Percentiles rank a stretch among this genome's conserved stretches.
phyloP scores from a whole-genome alignment of 1,140 invertebrate species.

The Euura lappo region DNA sequence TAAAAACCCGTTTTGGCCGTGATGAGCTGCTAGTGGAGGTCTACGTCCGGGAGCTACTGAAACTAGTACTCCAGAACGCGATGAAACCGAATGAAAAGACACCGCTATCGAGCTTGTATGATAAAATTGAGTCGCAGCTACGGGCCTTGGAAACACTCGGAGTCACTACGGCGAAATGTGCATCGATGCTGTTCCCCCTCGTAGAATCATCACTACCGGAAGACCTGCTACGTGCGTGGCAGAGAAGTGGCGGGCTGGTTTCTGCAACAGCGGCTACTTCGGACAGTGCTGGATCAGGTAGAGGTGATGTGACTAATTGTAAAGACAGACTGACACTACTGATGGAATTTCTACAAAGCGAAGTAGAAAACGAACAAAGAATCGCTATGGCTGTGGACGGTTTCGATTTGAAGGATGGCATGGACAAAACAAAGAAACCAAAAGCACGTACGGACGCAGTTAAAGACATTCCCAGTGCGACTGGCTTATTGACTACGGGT shows the following conservation, averaged over 20 bases:
- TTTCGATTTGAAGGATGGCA: conserved; percentile 20
- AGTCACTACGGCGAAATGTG: conserved; percentile 44
- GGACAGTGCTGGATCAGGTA: conserved; percentile 7
- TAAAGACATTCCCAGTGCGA: conserved; percentile 21
- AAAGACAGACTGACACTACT: conserved; percentile 29
- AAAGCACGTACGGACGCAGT: neutral
- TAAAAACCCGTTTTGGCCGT: conserved; percentile 33
- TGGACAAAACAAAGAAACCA: conserved; percentile 5
- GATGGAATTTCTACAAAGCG: conserved; percentile 30
- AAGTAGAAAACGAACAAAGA: conserved; percentile 40
- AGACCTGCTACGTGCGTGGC: conserved; percentile 42
- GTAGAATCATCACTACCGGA: conserved; percentile 46
- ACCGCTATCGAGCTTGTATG: conserved; percentile 31
- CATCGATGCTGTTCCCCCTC: conserved; percentile 45
- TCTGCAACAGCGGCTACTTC: too few relatives aligned
- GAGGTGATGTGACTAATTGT: neutral
- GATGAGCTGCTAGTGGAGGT: conserved; percentile 36
- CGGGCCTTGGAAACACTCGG: conserved; percentile 45
- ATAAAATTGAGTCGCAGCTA: conserved; percentile 41
- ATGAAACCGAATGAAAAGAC: conserved; percentile 9
- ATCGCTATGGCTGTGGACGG: conserved; percentile 31
- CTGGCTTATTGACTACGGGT: conserved; percentile 15
- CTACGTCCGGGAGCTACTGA: conserved; percentile 42
- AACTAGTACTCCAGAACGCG: conserved; percentile 23
- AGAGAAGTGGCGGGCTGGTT: conserved; percentile 19